Percentiles rank a stretch among this genome's conserved stretches.
These are phyloP conservation scores for Dioctria rufipes DNA, from an alignment of 2,888 invertebrate genomes.

Conservation along the genomic window DNA sequence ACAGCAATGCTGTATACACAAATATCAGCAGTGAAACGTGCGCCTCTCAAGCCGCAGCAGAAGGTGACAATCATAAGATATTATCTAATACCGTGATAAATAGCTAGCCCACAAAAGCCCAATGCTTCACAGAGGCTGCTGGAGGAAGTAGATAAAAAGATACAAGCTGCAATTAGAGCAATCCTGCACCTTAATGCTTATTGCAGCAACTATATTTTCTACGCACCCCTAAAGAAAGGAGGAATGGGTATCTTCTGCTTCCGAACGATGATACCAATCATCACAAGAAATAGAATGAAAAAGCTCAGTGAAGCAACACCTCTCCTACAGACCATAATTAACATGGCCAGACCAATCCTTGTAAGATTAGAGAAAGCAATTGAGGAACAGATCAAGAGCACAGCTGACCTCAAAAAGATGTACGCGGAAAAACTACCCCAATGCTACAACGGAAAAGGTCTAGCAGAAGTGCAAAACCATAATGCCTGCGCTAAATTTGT, in stretches of 20 bases:
- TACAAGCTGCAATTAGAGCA: not conserved
- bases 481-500: not conserved
- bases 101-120: not conserved
- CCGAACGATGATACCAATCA: not conserved
- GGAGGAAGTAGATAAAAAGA: not conserved
- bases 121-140: not conserved
- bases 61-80: not conserved
- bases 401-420: not conserved
- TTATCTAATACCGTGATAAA: not conserved
- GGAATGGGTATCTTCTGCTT: slow-evolving; percentile 3
- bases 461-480: not conserved
- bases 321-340: not conserved
- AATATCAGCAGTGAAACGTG: not conserved
- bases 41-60: slow-evolving; percentile 24
- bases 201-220: not conserved
- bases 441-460: not conserved
- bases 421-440: not conserved
- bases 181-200: not conserved
- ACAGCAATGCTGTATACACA: not conserved
- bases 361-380: not conserved
- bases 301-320: not conserved
- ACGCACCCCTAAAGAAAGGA: not conserved
- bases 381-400: not conserved
- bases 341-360: not conserved
- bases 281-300: not conserved